Conservation (phyloP, 2,888 invertebrate species). For the Kryphioiulus occultus region DNA sequence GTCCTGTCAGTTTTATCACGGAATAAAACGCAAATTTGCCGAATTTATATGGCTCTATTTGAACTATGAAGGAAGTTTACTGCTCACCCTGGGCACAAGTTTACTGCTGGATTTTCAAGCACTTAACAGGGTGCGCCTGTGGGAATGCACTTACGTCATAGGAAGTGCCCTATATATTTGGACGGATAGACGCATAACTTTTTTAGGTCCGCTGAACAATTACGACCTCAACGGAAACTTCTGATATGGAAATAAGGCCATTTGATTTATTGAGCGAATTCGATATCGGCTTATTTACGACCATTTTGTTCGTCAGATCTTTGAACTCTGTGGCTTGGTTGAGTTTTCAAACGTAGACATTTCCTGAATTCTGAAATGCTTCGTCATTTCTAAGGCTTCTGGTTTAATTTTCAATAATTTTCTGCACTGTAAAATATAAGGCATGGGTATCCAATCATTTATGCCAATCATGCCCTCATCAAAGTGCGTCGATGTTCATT, state of each 20-base stretch:
- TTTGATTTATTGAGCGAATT: not conserved
- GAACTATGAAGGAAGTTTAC: not conserved
- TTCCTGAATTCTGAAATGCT: no score
- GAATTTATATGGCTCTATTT: not conserved
- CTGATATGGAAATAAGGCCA: not conserved
- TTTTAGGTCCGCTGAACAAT: not conserved
- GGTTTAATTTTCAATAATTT: no score
- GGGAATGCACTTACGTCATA: not conserved
- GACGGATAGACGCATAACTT: not conserved
- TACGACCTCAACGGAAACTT: constrained; percentile 5
- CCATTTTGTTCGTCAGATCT: not conserved
- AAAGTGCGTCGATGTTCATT: no score
- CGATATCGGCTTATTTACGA: not conserved
- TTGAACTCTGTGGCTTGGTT: not conserved
- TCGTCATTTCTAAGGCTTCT: no score
- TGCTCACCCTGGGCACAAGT: not conserved
- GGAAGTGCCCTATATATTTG: not conserved
- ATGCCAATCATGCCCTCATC: no score
- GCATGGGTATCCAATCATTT: no score
- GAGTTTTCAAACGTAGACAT: no score
- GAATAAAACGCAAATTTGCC: not conserved
- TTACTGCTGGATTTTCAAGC: not conserved
- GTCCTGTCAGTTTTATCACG: constrained; percentile 5
- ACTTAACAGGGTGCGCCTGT: not conserved
- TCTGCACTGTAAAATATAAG: no score